Evolutionary conservation across 2,797 vertebrate species (phyloP).

Genomic region (Tauraco hartlaubi): DNA sequence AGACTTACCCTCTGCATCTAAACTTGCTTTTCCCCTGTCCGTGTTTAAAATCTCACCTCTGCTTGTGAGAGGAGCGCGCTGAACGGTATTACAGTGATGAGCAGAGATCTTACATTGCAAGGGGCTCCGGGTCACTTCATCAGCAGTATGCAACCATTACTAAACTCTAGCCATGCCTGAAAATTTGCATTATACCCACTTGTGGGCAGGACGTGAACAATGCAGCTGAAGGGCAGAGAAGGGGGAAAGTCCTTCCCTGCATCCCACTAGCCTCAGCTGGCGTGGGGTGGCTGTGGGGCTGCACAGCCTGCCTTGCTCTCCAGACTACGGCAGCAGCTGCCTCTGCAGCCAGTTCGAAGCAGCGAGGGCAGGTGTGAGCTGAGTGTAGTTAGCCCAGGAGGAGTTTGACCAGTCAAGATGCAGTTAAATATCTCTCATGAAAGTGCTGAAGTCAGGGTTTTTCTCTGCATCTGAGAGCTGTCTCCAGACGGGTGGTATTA

Average conservation of each 20-base stretch:
- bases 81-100: neutral
- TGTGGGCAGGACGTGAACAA: neutral
- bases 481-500: neutral
- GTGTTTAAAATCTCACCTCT: constrained; percentile 2
- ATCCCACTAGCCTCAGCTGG: neutral
- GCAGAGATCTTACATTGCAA: neutral
- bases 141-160: neutral
- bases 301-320: neutral
- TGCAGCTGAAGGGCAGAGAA: neutral
- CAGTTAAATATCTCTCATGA: neutral
- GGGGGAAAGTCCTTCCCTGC: neutral
- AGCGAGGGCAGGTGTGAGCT: neutral
- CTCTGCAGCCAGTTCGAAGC: neutral
- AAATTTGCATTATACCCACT: neutral
- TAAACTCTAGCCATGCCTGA: neutral
- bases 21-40: neutral
- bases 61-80: neutral
- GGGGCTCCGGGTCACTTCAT: neutral
- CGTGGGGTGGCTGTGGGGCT: rapidly evolving
- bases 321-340: neutral
- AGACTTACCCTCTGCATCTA: constrained; percentile 1
- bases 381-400: neutral
- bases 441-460: neutral
- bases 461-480: neutral
- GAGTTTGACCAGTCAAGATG: neutral